Conservation (phyloP, 2,113 vertebrate genomes). For the Muntiacus reevesi region DNA sequence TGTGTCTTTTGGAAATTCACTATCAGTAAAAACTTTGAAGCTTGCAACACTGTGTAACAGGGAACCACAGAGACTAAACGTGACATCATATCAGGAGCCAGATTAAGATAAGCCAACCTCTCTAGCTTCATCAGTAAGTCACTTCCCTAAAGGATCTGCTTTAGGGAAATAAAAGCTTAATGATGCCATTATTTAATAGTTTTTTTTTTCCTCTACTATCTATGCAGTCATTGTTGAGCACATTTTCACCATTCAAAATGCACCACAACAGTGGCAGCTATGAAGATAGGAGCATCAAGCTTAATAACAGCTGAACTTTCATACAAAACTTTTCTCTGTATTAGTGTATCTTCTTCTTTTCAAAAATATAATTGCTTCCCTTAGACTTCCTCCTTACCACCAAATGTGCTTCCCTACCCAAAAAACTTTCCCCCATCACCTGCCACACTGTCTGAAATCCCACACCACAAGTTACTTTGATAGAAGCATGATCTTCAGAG, state of each 20-base stretch:
- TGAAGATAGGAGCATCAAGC: background rate
- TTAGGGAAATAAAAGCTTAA: slow-evolving; percentile 32
- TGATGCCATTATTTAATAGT: background rate
- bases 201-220: background rate
- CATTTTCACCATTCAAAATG: background rate
- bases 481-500: background rate
- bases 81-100: slow-evolving; percentile 28
- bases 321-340: slow-evolving; percentile 26
- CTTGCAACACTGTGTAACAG: background rate
- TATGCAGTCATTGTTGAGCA: background rate
- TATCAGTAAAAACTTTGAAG: slow-evolving; percentile 22
- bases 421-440: background rate
- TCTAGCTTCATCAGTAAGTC: slow-evolving; percentile 39
- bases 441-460: background rate
- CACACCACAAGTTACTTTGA: background rate
- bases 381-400: background rate
- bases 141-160: slow-evolving; percentile 33
- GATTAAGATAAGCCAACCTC: slow-evolving; percentile 40
- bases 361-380: slow-evolving; percentile 42
- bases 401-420: background rate
- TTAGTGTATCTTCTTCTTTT: slow-evolving; percentile 47
- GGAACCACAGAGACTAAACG: slow-evolving; percentile 31
- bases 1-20: background rate
- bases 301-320: background rate
- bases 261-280: slow-evolving; percentile 23